Percentiles rank a stretch among this genome's conserved stretches.
These are phyloP conservation scores for Scarus forsteni DNA, from an alignment of 2,797 vertebrate genomes.

Conservation along the genomic window DNA sequence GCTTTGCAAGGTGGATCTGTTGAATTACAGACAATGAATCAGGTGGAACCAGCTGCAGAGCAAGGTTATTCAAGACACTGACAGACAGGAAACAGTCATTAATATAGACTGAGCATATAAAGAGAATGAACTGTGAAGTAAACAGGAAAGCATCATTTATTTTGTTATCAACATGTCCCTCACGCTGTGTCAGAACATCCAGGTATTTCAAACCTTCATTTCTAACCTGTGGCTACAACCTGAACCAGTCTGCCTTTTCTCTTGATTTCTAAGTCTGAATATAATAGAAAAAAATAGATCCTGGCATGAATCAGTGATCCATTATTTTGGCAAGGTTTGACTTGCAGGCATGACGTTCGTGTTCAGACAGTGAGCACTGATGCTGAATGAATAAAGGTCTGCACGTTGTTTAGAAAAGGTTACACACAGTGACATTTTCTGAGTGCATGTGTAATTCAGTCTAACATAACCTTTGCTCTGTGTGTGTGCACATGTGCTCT, in stretches of 20 bases:
- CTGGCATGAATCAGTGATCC: conserved; percentile 38
- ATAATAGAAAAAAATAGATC: not conserved
- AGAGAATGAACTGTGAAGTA: not conserved
- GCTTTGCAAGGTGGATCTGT: too few species aligned
- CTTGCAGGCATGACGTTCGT: conserved; percentile 20
- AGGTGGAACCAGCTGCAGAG: too few species aligned
- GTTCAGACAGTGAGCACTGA: conserved; percentile 38
- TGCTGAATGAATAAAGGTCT: conserved; percentile 58
- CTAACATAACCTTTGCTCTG: conserved; percentile 43
- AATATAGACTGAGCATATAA: conserved; percentile 1
- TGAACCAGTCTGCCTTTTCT: not conserved
- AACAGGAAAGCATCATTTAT: not conserved
- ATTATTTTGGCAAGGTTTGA: conserved; percentile 24
- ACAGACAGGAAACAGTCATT: not conserved
- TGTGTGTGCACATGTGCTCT: not conserved
- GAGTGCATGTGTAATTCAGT: conserved; percentile 17
- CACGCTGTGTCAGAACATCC: not conserved
- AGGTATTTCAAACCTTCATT: conserved; percentile 2
- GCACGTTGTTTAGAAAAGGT: conserved; percentile 55
- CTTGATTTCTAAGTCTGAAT: conserved; percentile 3
- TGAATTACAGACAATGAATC: too few species aligned
- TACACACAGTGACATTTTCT: conserved; percentile 44
- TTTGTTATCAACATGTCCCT: not conserved
- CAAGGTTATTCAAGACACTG: not conserved
- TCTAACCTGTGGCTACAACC: not conserved